Percentiles rank a stretch among this genome's conserved stretches.
These are phyloP conservation scores for Zoanthus sociatus DNA, from an alignment of 92 coral and sea anemone genomes.

Conservation along the genomic window DNA sequence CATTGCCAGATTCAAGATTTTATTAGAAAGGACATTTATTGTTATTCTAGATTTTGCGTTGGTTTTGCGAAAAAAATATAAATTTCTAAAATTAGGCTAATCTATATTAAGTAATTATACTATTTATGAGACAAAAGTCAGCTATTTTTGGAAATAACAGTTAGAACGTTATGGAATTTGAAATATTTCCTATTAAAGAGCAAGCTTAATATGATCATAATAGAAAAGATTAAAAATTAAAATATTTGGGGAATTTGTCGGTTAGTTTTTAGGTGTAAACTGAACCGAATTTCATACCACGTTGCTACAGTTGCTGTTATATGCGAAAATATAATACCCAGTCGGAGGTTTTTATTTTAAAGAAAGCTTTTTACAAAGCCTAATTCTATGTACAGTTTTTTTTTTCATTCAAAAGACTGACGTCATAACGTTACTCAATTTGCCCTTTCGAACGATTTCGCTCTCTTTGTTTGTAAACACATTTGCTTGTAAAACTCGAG, in stretches of 20 bases:
- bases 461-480: too few species aligned
- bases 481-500: too few species aligned
- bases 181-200: neutral
- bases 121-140: slow-evolving; percentile 20
- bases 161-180: neutral
- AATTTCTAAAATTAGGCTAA: neutral
- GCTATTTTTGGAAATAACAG: slow-evolving; percentile 17
- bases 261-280: neutral
- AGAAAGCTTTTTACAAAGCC: neutral
- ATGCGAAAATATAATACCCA: neutral
- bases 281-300: neutral
- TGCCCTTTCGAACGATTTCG: too few species aligned
- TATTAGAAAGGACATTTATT: neutral
- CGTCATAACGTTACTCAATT: too few species aligned
- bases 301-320: neutral
- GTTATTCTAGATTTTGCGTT: neutral
- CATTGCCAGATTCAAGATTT: neutral
- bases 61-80: neutral
- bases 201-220: neutral
- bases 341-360: neutral
- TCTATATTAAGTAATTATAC: neutral
- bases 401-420: too few species aligned
- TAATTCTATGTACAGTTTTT: too few species aligned
- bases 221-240: neutral
- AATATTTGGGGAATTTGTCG: neutral